Conservation (phyloP, 2,888 invertebrate genomes). For the Strigamia transsilvanica region DNA sequence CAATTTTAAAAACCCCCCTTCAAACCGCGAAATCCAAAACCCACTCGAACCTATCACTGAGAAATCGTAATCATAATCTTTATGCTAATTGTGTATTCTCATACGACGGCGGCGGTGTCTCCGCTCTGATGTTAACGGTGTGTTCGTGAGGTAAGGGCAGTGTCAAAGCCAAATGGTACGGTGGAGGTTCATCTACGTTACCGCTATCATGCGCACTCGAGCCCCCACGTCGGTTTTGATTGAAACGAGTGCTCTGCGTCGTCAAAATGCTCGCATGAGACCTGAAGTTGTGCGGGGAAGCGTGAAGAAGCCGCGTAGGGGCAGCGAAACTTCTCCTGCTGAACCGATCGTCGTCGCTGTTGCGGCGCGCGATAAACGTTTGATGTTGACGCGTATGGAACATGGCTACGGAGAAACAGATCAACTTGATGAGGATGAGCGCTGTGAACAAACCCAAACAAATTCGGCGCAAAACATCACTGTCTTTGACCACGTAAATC, state of each 20-base stretch:
- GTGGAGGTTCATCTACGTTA: conserved; percentile 15
- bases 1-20: not conserved
- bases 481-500: conserved; percentile 51
- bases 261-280: not conserved
- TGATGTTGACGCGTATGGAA: conserved; percentile 43
- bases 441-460: conserved; percentile 41
- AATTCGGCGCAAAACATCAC: conserved; percentile 35
- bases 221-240: not conserved
- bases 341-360: conserved; percentile 31
- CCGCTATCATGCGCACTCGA: not conserved
- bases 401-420: conserved; percentile 49
- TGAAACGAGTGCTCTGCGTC: not conserved
- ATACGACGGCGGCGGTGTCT: conserved; percentile 50
- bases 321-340: not conserved
- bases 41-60: not conserved
- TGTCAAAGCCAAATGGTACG: conserved; percentile 48
- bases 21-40: not conserved
- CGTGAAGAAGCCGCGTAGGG: not conserved
- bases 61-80: too few relatives aligned
- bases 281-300: not conserved
- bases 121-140: not conserved
- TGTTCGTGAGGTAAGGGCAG: conserved; percentile 12
- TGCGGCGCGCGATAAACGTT: not conserved
- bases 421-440: conserved; percentile 48
- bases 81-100: conserved; percentile 24